Percentiles rank a stretch among this genome's conserved stretches.
These are phyloP conservation scores for Orthonychiurus folsomi DNA, from an alignment of 2,888 invertebrate genomes.

Conservation along the genomic window DNA sequence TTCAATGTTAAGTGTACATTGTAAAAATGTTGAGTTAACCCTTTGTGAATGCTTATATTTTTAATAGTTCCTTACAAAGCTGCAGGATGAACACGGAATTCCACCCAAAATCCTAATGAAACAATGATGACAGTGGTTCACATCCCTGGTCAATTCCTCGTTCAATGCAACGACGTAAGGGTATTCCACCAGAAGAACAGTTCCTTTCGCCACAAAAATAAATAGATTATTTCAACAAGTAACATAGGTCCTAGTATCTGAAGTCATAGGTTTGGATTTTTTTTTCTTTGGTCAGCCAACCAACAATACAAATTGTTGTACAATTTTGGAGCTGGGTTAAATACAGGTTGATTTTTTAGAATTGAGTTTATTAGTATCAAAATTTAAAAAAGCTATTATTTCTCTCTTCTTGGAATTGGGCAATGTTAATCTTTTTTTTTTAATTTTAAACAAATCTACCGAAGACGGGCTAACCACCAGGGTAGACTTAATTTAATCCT, in stretches of 20 bases:
- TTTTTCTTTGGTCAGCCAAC: too few relatives aligned
- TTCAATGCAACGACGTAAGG: conserved; percentile 27
- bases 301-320: background rate
- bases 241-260: too few relatives aligned
- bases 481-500: too few relatives aligned
- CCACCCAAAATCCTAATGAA: conserved; percentile 24
- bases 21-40: background rate
- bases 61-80: conserved; percentile 30
- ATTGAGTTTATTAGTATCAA: too few relatives aligned
- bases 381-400: too few relatives aligned
- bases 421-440: too few relatives aligned
- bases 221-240: too few relatives aligned
- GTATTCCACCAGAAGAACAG: conserved; percentile 27
- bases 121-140: conserved; percentile 29
- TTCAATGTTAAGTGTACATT: background rate
- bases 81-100: conserved; percentile 33
- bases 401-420: too few relatives aligned
- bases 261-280: too few relatives aligned
- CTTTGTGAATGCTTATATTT: background rate
- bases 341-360: background rate
- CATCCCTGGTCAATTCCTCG: conserved; percentile 26
- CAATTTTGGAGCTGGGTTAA: background rate
- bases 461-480: too few relatives aligned
- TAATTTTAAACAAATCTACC: too few relatives aligned
- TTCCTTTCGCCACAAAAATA: conserved; percentile 18